phyloP scores from a whole-genome alignment of 2,113 vertebrate genomes.

The Neomonachus schauinslandi region DNA sequence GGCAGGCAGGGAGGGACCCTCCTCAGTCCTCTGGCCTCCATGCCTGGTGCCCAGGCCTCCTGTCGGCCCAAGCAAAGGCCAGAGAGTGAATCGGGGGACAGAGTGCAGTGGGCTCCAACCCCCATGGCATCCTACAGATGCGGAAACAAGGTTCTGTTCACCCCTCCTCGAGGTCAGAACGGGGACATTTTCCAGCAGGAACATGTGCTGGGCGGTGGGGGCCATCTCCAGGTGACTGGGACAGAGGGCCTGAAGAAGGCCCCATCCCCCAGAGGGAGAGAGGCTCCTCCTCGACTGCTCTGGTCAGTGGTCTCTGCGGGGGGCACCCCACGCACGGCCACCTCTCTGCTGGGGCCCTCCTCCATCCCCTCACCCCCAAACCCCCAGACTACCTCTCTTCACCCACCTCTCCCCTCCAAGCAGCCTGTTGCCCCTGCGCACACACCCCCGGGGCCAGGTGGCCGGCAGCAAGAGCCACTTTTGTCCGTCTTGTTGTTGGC shows the following conservation, averaged over 20 bases:
- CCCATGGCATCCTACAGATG: not conserved
- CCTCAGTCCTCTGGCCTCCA: too few species aligned
- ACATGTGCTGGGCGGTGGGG: not conserved
- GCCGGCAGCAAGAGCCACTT: not conserved
- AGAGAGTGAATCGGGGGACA: not conserved
- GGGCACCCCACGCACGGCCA: not conserved
- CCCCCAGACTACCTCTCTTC: not conserved
- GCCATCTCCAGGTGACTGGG: not conserved
- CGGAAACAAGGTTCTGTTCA: not conserved
- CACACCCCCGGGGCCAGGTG: not conserved
- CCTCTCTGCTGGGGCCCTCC: not conserved
- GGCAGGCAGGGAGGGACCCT: not conserved
- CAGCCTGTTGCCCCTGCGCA: not conserved
- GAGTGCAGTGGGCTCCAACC: not conserved
- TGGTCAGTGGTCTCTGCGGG: not conserved
- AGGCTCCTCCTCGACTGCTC: not conserved
- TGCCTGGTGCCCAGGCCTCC: not conserved
- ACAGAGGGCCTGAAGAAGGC: not conserved
- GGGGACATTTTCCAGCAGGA: not conserved
- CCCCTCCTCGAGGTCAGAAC: not conserved
- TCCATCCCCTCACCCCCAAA: not conserved
- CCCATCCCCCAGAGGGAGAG: not conserved
- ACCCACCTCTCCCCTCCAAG: not conserved
- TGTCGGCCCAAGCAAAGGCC: not conserved
- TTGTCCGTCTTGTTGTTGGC: not conserved